Base-by-base conservation (phyloP, 2,797 vertebrate genomes). In the Caiman crocodilus region DNA sequence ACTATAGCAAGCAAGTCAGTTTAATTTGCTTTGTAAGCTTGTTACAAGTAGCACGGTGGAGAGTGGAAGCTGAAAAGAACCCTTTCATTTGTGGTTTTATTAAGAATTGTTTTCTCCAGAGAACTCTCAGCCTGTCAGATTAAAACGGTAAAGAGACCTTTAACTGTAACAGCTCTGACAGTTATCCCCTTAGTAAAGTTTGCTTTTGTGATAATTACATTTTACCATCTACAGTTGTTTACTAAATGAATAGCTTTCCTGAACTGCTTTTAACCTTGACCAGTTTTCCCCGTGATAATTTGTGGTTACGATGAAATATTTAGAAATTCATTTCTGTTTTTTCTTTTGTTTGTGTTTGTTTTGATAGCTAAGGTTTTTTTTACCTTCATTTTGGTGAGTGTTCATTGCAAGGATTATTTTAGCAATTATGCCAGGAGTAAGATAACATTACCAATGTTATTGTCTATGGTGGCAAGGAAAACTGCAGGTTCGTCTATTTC, bases 181-280 rank as follows among this genome's bases (percentile, higher is more conserved):
- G 90, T 97, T 97, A 97, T 97, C 96, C 94, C 90, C 88, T 97
- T 93, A 96, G 95, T 89, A 96, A 97, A 97, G 95, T 98, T 98
- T 97, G 91, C 92, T 96, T 96, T 98, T 97, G 92, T 96, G 96
- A 97, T 97, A 98, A 98, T 98, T 98, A 94, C 90, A 92, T 93
- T 96, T 96, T 93, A 91, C 78, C 63, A 85, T 95, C 89, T 94
- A 93, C 82, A 94, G 85, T 94, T 97, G 85, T 98, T 98, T 97
- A 97, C 95, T 95, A 96, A 97, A 95, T 94, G 94, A 97, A 94
- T 94, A 95, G 86, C 57, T 96, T 96, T 97, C 88, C 94, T 94
- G 87, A 79, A 83, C 73, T 94, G 80, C 94, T 97, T 97, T 94
- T 97, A 96, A 90, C 88, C 95, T 93, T 96, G 90, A 97, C 90